A percentile compares a stretch with the other conserved stretches of the same genome.
phyloP scores from a whole-genome alignment of 2,888 invertebrate genomes.

The Odontothrips loti region DNA sequence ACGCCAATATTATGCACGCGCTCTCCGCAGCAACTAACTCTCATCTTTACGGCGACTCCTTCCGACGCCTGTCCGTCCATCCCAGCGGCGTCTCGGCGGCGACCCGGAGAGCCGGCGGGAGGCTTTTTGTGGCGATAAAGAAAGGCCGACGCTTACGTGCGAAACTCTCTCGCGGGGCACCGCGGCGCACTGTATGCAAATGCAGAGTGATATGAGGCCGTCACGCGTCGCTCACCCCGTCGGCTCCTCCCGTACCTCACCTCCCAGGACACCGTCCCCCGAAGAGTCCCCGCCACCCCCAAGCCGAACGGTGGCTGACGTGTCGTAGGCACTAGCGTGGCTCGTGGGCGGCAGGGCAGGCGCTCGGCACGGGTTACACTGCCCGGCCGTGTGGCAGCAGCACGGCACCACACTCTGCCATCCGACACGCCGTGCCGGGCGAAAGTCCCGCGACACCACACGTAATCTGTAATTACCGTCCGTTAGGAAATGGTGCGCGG shows the following conservation, averaged over 20 bases:
- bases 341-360: no score
- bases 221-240: not conserved
- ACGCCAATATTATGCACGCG: not conserved
- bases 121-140: not conserved
- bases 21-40: not conserved
- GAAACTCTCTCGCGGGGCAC: not conserved
- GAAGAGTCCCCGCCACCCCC: no score
- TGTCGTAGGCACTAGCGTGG: no score
- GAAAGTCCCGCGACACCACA: no score
- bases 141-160: constrained; percentile 1
- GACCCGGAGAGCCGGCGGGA: not conserved
- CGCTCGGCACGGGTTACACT: no score
- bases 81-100: not conserved
- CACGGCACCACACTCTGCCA: no score
- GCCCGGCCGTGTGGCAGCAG: no score
- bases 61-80: not conserved
- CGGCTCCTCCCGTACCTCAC: not conserved
- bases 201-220: not conserved
- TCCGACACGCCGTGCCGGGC: no score
- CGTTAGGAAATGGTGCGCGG: no score
- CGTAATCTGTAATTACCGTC: no score
- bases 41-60: not conserved
- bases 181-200: constrained; percentile 10
- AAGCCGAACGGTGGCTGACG: no score
- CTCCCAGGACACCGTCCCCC: no score